These are phyloP conservation scores for Delphinapterus leucas DNA, from an alignment of 2,113 vertebrate genomes.

Conservation along the genomic window DNA sequence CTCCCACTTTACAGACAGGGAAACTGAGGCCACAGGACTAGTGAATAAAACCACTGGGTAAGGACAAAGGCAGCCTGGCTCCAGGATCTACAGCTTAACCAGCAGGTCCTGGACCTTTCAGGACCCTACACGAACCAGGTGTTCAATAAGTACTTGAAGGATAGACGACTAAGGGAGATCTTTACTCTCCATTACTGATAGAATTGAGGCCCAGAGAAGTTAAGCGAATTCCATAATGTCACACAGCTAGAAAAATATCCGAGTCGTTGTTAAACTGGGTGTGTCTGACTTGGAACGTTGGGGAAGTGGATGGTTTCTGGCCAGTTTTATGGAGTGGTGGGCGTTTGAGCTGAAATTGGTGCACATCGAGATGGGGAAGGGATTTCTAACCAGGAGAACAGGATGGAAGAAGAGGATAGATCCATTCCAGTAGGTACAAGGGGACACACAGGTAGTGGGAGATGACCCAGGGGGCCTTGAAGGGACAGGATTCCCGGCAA, in stretches of 20 bases:
- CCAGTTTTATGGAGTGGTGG: too few species aligned
- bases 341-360: too few species aligned
- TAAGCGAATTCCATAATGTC: neutral
- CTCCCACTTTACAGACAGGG: neutral
- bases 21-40: neutral
- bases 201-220: neutral
- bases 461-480: neutral
- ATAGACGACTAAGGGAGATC: fast-evolving
- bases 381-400: neutral
- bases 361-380: fast-evolving
- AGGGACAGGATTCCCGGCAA: fast-evolving
- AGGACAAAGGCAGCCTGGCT: neutral
- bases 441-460: neutral
- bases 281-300: neutral
- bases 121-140: neutral
- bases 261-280: too few species aligned
- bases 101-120: too few species aligned
- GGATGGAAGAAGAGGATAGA: fast-evolving
- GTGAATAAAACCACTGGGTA: neutral
- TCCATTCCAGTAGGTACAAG: fast-evolving
- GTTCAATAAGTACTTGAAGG: fast-evolving
- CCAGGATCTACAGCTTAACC: neutral
- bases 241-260: neutral
- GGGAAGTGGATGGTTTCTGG: fast-evolving
- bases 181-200: too few species aligned